These are phyloP conservation scores for Halocynthia aurantium DNA, from an alignment of 23 tunicate genomes.

Conservation along the genomic window DNA sequence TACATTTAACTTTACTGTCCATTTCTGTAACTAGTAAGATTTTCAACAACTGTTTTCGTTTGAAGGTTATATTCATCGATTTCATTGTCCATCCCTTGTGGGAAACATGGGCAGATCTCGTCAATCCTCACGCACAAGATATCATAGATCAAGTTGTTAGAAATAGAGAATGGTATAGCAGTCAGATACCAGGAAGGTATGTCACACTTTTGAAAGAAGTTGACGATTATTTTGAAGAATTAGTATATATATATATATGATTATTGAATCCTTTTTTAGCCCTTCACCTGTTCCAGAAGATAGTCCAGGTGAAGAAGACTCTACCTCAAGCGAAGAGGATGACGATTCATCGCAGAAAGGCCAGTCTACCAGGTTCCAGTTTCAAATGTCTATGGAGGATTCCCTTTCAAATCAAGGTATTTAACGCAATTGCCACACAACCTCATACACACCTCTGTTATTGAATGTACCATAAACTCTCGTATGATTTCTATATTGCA, in stretches of 20 bases:
- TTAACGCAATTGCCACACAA: no score
- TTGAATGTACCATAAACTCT: no score
- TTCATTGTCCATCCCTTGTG: slow-evolving; percentile 75
- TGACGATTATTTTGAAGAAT: background rate
- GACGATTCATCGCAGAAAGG: slow-evolving; percentile 24
- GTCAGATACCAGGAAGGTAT: slow-evolving; percentile 61
- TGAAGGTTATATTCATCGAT: slow-evolving; percentile 88
- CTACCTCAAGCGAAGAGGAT: slow-evolving; percentile 19
- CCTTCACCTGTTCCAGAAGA: slow-evolving; percentile 61
- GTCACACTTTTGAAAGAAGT: background rate
- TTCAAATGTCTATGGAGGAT: slow-evolving; percentile 45
- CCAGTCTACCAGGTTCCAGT: slow-evolving; percentile 31
- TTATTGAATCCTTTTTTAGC: slow-evolving; percentile 25
- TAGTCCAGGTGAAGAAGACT: slow-evolving; percentile 16
- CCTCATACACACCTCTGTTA: no score
- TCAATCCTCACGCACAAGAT: slow-evolving; percentile 79
- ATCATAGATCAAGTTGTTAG: slow-evolving; percentile 37
- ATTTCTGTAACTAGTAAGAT: no score
- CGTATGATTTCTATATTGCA: no score
- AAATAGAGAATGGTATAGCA: slow-evolving; percentile 82
- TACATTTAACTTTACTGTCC: no score
- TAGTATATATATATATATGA: background rate
- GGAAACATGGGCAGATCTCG: slow-evolving; percentile 89
- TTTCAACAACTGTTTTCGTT: background rate
- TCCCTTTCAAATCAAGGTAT: background rate